phyloP scores from a whole-genome alignment of 2,113 vertebrate genomes.

The Tautogolabrus adspersus region DNA sequence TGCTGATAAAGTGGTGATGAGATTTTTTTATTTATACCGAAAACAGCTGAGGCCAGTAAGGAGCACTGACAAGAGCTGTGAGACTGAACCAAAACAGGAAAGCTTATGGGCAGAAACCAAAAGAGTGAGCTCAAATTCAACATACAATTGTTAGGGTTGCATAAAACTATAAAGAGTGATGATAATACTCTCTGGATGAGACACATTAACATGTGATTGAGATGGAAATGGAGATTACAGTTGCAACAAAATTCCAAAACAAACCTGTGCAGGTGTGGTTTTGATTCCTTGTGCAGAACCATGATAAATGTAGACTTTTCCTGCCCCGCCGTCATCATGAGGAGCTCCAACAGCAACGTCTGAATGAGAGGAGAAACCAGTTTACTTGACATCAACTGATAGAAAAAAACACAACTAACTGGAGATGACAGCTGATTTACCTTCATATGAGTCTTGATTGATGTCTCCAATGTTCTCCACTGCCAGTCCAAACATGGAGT shows the following conservation, averaged over 20 bases:
- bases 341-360: constrained; percentile 96
- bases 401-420: background rate
- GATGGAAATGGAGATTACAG: background rate
- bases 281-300: constrained; percentile 90
- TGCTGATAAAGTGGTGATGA: no score
- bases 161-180: background rate
- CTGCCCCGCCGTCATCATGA: constrained; percentile 86
- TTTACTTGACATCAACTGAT: background rate
- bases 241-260: background rate
- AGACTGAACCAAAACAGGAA: background rate
- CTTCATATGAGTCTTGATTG: constrained; percentile 93
- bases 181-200: background rate
- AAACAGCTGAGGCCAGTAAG: background rate
- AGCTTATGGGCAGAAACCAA: background rate
- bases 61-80: no score
- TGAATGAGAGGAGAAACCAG: constrained; percentile 64
- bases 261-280: constrained; percentile 91
- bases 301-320: constrained; percentile 95
- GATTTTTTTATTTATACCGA: background rate
- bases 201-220: background rate
- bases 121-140: background rate
- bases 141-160: no score
- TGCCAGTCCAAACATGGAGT: constrained; percentile 97
- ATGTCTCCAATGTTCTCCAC: constrained; percentile 94
- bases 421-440: constrained; percentile 71